Conservation (phyloP, 2,797 vertebrate genomes). For the Xerus rutilus region DNA sequence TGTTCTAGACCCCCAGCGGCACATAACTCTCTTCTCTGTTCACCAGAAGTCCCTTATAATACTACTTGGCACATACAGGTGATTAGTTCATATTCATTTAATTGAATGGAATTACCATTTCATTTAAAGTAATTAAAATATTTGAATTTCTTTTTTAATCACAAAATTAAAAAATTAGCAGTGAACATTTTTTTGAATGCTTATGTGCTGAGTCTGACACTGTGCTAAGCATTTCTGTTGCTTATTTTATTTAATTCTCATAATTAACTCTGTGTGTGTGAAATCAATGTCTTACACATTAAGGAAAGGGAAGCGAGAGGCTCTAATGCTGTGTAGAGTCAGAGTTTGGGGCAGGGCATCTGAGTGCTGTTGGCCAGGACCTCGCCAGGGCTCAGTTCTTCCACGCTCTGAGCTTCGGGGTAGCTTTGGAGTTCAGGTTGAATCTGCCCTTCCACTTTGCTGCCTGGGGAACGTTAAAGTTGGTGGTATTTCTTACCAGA, state of each 20-base stretch:
- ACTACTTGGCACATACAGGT: not conserved
- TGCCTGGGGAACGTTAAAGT: not conserved
- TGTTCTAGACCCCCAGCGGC: not conserved
- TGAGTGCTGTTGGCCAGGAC: not conserved
- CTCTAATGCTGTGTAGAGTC: not conserved
- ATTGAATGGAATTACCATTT: constrained; percentile 6
- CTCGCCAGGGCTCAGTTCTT: not conserved
- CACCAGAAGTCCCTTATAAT: not conserved
- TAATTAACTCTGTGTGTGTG: not conserved
- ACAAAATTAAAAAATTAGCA: not conserved
- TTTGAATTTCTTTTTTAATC: not conserved
- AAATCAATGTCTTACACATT: too few relatives aligned
- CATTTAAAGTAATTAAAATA: not conserved
- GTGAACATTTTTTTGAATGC: not conserved
- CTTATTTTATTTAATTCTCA: not conserved
- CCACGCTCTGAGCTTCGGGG: not conserved
- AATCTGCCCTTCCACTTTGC: not conserved
- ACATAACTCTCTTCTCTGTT: not conserved
- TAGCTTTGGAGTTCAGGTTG: not conserved
- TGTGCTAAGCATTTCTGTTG: not conserved
- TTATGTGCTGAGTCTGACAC: not conserved
- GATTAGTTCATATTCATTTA: not conserved
- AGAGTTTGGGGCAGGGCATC: not conserved
- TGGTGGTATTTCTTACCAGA: constrained; percentile 46
- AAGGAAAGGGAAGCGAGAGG: not conserved